A percentile compares a stretch with the other conserved stretches of the same genome.
phyloP scores from a whole-genome alignment of 2,113 vertebrate genomes.

The Prionailurus bengalensis region DNA sequence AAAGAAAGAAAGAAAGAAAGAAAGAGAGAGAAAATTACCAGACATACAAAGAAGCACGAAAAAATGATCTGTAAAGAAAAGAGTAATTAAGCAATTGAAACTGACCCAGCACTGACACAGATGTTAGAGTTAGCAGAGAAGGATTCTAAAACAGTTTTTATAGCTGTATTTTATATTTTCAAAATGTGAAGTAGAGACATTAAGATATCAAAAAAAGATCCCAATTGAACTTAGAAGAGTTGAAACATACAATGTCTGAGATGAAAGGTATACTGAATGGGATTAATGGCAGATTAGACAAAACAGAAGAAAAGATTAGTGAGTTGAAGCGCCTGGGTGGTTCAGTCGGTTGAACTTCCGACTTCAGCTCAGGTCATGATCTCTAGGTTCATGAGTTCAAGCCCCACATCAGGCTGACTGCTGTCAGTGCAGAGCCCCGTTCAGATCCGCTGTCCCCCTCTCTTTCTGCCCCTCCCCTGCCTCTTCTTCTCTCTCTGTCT shows the following conservation, averaged over 20 bases:
- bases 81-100: neutral
- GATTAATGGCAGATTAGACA: neutral
- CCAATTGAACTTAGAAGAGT: neutral
- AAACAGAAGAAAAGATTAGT: neutral
- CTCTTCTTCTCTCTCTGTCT: too few species aligned
- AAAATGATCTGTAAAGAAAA: neutral
- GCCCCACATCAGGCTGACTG: too few species aligned
- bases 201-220: neutral
- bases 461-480: too few species aligned
- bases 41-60: neutral
- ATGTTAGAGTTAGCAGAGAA: neutral
- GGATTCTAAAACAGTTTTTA: neutral
- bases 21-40: neutral
- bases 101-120: neutral
- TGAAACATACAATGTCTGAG: neutral
- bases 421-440: too few species aligned
- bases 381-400: too few species aligned
- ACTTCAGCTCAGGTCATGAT: too few species aligned
- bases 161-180: neutral
- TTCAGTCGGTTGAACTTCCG: too few species aligned
- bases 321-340: too few species aligned
- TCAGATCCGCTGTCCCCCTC: too few species aligned
- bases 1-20: neutral
- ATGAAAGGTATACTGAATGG: neutral
- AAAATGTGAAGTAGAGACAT: neutral